These are phyloP conservation scores for Coleophora flavipennella DNA, from an alignment of 2,888 invertebrate species.

Conservation along the genomic window DNA sequence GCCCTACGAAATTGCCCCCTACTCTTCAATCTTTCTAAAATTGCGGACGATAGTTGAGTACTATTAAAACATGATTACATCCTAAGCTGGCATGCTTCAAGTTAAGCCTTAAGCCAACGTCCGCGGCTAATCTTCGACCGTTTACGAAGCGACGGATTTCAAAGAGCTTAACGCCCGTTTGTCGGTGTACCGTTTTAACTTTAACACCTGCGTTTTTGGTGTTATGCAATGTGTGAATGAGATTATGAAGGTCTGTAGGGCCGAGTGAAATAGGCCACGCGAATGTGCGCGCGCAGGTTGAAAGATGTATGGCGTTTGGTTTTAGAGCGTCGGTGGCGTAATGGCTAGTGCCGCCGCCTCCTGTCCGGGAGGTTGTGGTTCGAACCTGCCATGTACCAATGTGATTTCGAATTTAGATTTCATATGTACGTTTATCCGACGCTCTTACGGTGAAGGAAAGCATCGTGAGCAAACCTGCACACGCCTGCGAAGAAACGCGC, in stretches of 20 bases:
- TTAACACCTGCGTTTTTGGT: constrained; percentile 58
- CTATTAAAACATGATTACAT: constrained; percentile 27
- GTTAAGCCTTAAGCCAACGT: constrained; percentile 48
- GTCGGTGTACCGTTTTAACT: constrained; percentile 54
- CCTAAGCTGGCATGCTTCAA: constrained; percentile 44
- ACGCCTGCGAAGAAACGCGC: too few species aligned
- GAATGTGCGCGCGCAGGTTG: constrained; percentile 10
- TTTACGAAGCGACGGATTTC: constrained; percentile 55
- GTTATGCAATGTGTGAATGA: constrained; percentile 29
- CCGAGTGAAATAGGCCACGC: constrained; percentile 30
- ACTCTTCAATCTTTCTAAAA: too few species aligned
- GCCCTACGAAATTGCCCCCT: too few species aligned
- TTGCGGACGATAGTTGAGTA: not conserved
- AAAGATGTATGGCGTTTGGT: not conserved
- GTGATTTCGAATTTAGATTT: too few species aligned
- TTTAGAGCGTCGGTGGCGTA: not conserved
- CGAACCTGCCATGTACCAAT: too few species aligned
- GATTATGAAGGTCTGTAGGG: constrained; percentile 43
- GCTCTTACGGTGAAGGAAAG: too few species aligned
- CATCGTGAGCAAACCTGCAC: too few species aligned
- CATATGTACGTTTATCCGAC: too few species aligned
- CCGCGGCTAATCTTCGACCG: constrained; percentile 59
- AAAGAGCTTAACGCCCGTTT: constrained; percentile 63
- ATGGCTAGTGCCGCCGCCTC: too few species aligned
- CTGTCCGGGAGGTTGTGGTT: too few species aligned